phyloP scores from a whole-genome alignment of 2,888 invertebrate genomes.

The Caenorhabditis doughertyi region DNA sequence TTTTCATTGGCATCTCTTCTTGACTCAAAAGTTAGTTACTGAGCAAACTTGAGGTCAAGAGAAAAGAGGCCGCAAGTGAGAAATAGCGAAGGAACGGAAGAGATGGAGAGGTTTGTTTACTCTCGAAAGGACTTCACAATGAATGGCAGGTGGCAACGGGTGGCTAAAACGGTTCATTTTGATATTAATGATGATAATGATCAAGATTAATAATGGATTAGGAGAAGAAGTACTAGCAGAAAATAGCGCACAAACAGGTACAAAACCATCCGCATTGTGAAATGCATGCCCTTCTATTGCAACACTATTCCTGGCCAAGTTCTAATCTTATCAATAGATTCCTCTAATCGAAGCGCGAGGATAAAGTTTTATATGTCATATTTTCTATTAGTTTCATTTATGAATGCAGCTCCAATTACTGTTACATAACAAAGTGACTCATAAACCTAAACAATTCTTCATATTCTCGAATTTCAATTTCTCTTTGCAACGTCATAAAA shows the following conservation, averaged over 20 bases:
- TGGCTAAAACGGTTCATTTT: conserved; percentile 34
- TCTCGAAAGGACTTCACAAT: conserved; percentile 42
- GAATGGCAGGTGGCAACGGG: conserved; percentile 22
- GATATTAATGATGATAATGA: conserved; percentile 24
- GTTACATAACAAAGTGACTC: conserved; percentile 13
- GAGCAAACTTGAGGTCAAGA: conserved; percentile 62
- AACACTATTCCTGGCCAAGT: no score
- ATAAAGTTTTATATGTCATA: background rate
- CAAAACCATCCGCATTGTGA: no score
- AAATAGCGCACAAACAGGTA: no score
- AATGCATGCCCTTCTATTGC: no score
- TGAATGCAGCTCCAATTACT: background rate
- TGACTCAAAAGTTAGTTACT: conserved; percentile 43
- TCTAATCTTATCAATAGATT: no score
- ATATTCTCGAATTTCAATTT: conserved; percentile 3
- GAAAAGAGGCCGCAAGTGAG: conserved; percentile 4
- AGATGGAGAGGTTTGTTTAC: conserved; percentile 24
- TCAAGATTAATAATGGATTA: background rate
- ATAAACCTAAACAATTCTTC: background rate
- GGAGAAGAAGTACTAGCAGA: background rate
- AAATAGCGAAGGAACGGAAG: conserved; percentile 8
- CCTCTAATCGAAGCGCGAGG: background rate
- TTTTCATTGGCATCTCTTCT: conserved; percentile 19
- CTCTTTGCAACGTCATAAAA: background rate
- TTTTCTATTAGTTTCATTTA: background rate